Percentiles rank a stretch among this genome's conserved stretches.
Conservation (phyloP, 2,888 invertebrate genomes). For the Hymenopus coronatus region DNA sequence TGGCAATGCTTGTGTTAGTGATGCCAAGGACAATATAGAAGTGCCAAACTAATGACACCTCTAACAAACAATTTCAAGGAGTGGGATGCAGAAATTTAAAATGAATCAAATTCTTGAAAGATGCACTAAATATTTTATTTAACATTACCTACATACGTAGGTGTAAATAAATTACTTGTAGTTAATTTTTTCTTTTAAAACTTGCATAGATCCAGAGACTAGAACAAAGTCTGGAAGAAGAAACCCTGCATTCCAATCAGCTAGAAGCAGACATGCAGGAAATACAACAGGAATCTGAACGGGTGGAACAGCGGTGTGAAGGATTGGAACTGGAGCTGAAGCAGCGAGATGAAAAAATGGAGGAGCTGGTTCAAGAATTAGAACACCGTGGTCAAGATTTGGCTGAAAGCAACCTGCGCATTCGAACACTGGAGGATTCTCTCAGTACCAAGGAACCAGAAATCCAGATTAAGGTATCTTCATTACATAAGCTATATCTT, state of each 20-base stretch:
- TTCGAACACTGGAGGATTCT: conserved; percentile 43
- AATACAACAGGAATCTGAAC: background rate
- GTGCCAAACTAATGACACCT: too few relatives aligned
- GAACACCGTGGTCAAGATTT: conserved; percentile 39
- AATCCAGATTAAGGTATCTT: conserved; percentile 37
- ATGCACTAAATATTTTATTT: too few relatives aligned
- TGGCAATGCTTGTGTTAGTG: too few relatives aligned
- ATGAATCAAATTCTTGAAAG: too few relatives aligned
- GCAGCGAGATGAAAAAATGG: conserved; percentile 36
- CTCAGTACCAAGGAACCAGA: conserved; percentile 39
- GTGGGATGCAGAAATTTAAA: too few relatives aligned
- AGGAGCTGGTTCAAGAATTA: conserved; percentile 38
- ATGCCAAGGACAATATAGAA: too few relatives aligned
- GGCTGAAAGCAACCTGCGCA: conserved; percentile 42
- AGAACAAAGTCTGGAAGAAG: conserved; percentile 17
- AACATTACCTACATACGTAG: too few relatives aligned
- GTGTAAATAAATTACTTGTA: too few relatives aligned
- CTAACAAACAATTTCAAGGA: too few relatives aligned
- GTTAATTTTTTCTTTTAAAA: too few relatives aligned
- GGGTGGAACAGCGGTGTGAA: background rate
- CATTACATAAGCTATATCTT: too few relatives aligned
- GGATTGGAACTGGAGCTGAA: conserved; percentile 11
- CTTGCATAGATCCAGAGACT: conserved; percentile 20
- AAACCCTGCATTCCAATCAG: conserved; percentile 16
- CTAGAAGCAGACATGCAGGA: conserved; percentile 22